phyloP scores from a whole-genome alignment of 2,113 vertebrate genomes.

The Carollia perspicillata region DNA sequence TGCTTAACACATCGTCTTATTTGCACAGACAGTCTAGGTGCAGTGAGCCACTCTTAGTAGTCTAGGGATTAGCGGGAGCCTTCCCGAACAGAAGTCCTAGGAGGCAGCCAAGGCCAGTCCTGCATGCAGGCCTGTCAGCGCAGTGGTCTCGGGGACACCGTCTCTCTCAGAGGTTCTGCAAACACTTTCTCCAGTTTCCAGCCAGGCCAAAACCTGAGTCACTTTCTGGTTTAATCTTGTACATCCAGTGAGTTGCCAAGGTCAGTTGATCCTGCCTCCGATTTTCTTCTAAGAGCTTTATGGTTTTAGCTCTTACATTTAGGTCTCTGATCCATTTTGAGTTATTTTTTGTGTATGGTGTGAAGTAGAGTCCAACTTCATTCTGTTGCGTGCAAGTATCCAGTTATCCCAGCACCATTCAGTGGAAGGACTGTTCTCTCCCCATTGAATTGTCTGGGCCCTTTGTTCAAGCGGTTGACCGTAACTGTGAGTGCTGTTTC shows the following conservation, averaged over 20 bases:
- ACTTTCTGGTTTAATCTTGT: neutral
- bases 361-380: neutral
- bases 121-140: neutral
- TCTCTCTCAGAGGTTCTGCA: neutral
- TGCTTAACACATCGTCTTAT: rapidly evolving
- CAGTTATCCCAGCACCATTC: neutral
- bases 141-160: neutral
- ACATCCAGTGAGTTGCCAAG: neutral
- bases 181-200: neutral
- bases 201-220: neutral
- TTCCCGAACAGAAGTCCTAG: neutral
- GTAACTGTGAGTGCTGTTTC: neutral
- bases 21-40: neutral
- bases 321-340: neutral
- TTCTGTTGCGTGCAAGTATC: neutral
- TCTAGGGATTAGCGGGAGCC: neutral
- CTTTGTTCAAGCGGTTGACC: neutral
- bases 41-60: neutral
- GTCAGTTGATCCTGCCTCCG: no score
- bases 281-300: neutral
- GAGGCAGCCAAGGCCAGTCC: neutral
- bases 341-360: neutral
- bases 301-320: neutral
- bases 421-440: neutral
- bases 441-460: neutral